Conservation (phyloP, 2,797 vertebrate genomes). For the Somateria mollissima region DNA sequence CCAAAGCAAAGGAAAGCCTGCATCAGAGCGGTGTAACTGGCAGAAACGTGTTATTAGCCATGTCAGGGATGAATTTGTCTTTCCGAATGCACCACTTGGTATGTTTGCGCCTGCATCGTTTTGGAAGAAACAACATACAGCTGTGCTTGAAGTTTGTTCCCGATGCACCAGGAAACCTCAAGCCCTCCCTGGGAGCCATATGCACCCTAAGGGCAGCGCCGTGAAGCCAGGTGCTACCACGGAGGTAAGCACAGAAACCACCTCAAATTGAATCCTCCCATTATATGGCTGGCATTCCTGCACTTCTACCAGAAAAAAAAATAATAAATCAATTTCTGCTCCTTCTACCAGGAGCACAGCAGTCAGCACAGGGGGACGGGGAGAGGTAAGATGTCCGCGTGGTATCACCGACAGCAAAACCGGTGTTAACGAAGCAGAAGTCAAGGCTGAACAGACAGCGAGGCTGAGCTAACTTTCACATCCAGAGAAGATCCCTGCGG, state of each 20-base stretch:
- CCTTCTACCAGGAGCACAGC: not conserved
- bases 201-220: not conserved
- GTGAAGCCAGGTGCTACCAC: not conserved
- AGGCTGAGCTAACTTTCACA: slow-evolving; percentile 27
- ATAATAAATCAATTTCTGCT: not conserved
- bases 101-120: not conserved
- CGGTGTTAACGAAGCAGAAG: not conserved
- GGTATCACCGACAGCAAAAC: not conserved
- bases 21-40: not conserved
- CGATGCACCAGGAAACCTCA: rapidly evolving
- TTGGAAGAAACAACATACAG: not conserved
- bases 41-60: slow-evolving; percentile 35
- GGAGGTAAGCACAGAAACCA: not conserved
- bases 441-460: slow-evolving; percentile 28
- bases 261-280: not conserved
- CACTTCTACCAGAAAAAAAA: not conserved
- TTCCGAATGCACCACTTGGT: not conserved
- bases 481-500: slow-evolving; percentile 1
- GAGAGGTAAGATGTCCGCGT: not conserved
- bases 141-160: not conserved
- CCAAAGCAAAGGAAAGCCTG: not conserved
- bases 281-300: not conserved
- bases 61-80: slow-evolving; percentile 14
- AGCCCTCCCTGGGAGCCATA: not conserved
- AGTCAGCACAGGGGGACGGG: not conserved